These are phyloP conservation scores for Nephrotoma appendiculata DNA, from an alignment of 2,888 invertebrate genomes.

Conservation along the genomic window DNA sequence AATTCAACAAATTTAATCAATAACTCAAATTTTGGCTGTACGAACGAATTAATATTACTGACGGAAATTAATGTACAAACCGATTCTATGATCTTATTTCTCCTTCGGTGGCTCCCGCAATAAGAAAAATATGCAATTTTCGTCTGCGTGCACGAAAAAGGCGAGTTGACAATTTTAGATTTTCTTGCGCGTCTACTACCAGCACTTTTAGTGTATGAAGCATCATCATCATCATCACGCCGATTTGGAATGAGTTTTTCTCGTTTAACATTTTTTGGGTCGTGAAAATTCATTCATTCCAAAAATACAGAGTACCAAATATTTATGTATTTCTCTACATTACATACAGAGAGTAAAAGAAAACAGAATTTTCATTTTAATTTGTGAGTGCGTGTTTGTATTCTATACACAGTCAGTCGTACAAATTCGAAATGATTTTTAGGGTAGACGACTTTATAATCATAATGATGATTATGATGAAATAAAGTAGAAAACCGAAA, in stretches of 20 bases:
- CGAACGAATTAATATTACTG: background rate
- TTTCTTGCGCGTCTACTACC: background rate
- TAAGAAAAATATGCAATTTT: background rate
- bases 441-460: background rate
- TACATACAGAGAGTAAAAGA: background rate
- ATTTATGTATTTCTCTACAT: background rate
- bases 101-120: background rate
- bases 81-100: background rate
- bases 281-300: background rate
- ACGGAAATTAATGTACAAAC: background rate
- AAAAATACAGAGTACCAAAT: background rate
- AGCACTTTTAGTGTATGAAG: background rate
- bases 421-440: background rate
- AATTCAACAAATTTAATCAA: background rate
- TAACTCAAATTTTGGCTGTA: background rate
- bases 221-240: background rate
- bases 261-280: background rate
- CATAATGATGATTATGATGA: background rate
- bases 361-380: background rate
- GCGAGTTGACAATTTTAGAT: background rate
- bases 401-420: background rate
- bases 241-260: background rate
- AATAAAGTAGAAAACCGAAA: background rate
- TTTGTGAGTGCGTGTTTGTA: background rate
- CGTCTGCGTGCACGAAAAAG: background rate